Conservation (phyloP, 2,888 invertebrate species). For the Scaptodrosophila latifasciaeformis region DNA sequence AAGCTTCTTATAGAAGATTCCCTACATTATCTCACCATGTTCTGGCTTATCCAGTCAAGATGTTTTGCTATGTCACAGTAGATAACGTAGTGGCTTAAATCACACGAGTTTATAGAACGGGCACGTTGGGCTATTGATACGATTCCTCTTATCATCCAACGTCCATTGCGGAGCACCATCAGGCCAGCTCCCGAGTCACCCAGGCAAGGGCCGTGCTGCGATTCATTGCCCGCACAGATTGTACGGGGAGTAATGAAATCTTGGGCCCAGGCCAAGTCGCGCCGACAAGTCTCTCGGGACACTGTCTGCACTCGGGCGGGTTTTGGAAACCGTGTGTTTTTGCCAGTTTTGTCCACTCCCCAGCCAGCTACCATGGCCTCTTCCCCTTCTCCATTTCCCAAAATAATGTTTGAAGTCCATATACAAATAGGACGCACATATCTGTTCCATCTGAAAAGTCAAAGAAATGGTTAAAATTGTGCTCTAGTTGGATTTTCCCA, state of each 20-base stretch:
- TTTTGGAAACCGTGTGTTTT: constrained; percentile 62
- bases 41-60: constrained; percentile 5
- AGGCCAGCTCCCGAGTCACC: constrained; percentile 79
- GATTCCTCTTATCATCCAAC: constrained; percentile 74
- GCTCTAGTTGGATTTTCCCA: not conserved
- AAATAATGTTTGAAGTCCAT: constrained; percentile 44
- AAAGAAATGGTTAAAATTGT: not conserved
- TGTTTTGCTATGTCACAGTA: constrained; percentile 13
- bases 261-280: constrained; percentile 35
- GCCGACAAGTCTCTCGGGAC: constrained; percentile 74
- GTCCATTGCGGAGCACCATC: constrained; percentile 67
- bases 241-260: constrained; percentile 23
- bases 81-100: constrained; percentile 77
- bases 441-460: not conserved
- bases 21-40: not conserved
- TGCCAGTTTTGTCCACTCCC: constrained; percentile 67
- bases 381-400: constrained; percentile 60
- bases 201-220: constrained; percentile 53
- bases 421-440: constrained; percentile 35
- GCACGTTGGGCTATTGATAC: constrained; percentile 70
- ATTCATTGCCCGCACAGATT: constrained; percentile 45
- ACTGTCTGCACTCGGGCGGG: constrained; percentile 74
- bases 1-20: no score
- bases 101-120: constrained; percentile 74
- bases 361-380: constrained; percentile 76